Evolutionary conservation across 2,888 invertebrate genomes (phyloP), one percentile per base, ranked within the genome.

Genomic region (Malachius bipustulatus): DNA sequence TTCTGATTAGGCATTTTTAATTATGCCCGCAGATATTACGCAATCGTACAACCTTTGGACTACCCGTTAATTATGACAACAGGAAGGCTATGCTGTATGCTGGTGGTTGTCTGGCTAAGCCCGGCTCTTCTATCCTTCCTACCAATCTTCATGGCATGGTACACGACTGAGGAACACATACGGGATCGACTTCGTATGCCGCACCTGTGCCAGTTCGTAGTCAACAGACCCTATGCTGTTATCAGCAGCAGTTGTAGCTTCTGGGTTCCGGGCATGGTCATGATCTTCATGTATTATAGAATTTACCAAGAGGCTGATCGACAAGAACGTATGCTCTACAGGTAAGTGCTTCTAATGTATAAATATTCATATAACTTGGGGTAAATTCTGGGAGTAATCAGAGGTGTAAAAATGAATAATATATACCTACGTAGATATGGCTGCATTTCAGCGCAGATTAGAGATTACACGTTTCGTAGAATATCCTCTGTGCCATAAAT

Each of bases 121-220:
- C 91, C 94, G 1, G 87, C 87, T 1, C 64, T 93, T 37, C 84
- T 96, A 37, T 93, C 93, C 2, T 93, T 93, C 59, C 73, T 91
- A 10, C 94, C 94, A 3, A 93, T 96, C 38, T 91, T 93, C 60
- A 80, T 90, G 65, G 91, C 88, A 15, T 88, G 91, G 83, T 94
- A 94, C 60, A 89, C 91, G 1, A 93, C 93, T 0, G 67, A 71
- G 12, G 82, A 84, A 43, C 84, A 88, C 55, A 64, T 84, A 44
- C 68, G 69, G 46, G 78, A 73, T 58, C 66, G 80, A 42, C 72
- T 67, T 57, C 67, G 67, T 46, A 73, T 79, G 54, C 80, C 81
- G 2, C 73, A 77, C 51, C 70, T 77, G 39, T 90, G 89, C 63
- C 74, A 75, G 57, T 89, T 89, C 57, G 77, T 77, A 43, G 89